These are phyloP conservation scores for Telmatherina bonti DNA, from an alignment of 2,797 vertebrate species.

Conservation along the genomic window DNA sequence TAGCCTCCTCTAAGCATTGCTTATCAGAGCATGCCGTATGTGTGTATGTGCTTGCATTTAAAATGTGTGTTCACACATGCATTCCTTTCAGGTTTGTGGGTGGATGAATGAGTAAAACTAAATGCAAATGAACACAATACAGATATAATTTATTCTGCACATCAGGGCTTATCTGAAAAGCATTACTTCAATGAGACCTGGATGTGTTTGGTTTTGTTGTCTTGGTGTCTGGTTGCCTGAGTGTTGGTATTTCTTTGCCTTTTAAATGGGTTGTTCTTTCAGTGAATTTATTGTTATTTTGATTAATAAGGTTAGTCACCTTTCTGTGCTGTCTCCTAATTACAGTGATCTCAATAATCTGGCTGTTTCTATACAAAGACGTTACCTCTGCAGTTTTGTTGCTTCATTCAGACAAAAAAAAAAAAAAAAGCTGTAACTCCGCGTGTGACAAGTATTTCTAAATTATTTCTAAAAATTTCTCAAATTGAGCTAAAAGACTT, in stretches of 20 bases:
- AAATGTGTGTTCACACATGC: conserved; percentile 24
- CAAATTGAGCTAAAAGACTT: conserved; percentile 22
- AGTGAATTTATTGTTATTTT: conserved; percentile 27
- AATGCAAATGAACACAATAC: conserved; percentile 5
- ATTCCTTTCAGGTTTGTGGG: conserved; percentile 7
- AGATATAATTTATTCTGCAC: neutral
- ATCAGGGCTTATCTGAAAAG: conserved; percentile 21
- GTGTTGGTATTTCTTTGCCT: conserved; percentile 36
- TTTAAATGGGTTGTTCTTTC: conserved; percentile 22
- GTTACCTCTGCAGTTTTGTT: neutral
- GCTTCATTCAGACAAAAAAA: neutral
- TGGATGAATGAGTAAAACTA: conserved; percentile 29
- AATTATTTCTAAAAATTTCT: neutral
- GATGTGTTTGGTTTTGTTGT: neutral
- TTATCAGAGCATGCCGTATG: conserved; percentile 61
- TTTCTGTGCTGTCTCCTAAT: neutral
- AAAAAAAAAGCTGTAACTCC: conserved; percentile 8
- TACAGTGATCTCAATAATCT: conserved; percentile 17
- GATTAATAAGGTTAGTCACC: conserved; percentile 45
- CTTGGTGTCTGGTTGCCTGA: conserved; percentile 29
- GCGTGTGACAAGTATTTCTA: conserved; percentile 14
- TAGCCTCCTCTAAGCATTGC: conserved; percentile 36
- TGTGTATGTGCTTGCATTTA: conserved; percentile 19
- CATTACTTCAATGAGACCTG: neutral
- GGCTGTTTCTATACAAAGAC: neutral